Percentiles rank a stretch among this genome's conserved stretches.
Conservation (phyloP, 2,797 vertebrate species). For the Catharus ustulatus region DNA sequence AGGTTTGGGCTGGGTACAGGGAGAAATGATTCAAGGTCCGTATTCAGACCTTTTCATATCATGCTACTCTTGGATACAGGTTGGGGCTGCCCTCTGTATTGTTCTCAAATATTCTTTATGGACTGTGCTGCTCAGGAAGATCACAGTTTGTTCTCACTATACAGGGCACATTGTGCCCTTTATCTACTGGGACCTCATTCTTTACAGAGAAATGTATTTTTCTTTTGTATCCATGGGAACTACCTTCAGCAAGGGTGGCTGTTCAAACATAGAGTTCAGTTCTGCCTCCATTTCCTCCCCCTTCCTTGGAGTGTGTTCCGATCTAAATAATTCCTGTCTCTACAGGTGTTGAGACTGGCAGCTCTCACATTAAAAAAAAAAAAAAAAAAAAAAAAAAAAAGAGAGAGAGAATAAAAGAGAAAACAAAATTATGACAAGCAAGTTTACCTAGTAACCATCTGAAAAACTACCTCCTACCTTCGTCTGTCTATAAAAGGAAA, state of each 20-base stretch:
- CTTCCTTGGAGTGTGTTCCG: conserved; percentile 16
- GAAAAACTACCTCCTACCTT: background rate
- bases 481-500: conserved; percentile 33
- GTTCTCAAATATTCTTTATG: background rate
- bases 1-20: background rate
- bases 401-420: background rate
- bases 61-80: background rate
- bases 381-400: background rate
- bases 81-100: background rate
- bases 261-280: background rate
- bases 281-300: background rate
- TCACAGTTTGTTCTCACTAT: background rate
- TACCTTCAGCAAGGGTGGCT: conserved; percentile 49
- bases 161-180: background rate
- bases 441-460: conserved; percentile 38
- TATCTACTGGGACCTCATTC: conserved; percentile 35
- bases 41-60: background rate
- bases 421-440: conserved; percentile 30
- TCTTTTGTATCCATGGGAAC: conserved; percentile 38
- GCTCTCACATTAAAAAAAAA: background rate
- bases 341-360: conserved; percentile 64
- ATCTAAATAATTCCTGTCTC: conserved; percentile 65
- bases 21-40: background rate
- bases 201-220: conserved; percentile 28
- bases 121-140: background rate